Conservation (phyloP, 2,888 invertebrate species). For the Cancer borealis region DNA sequence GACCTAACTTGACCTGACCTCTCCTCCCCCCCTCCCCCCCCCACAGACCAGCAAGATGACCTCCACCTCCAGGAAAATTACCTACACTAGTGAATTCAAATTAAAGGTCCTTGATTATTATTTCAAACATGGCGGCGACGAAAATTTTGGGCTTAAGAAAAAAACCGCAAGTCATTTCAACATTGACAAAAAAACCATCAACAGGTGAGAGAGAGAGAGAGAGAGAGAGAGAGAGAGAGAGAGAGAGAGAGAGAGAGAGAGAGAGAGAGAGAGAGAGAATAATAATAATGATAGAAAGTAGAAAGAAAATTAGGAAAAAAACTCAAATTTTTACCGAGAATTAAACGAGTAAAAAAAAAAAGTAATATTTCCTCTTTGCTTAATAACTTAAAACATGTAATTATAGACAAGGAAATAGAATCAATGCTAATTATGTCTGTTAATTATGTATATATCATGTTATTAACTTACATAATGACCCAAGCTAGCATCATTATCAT, state of each 20-base stretch:
- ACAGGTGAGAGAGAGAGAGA: constrained; percentile 64
- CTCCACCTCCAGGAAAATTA: constrained; percentile 67
- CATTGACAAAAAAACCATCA: constrained; percentile 77
- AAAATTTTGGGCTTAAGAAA: constrained; percentile 75
- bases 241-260: neutral
- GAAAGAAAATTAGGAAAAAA: too few relatives aligned
- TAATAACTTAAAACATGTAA: too few relatives aligned
- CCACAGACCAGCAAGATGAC: constrained; percentile 17
- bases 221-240: neutral
- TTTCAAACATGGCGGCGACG: constrained; percentile 76
- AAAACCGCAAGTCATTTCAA: constrained; percentile 75
- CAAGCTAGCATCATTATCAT: too few relatives aligned
- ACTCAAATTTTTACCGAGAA: too few relatives aligned
- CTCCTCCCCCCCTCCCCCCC: neutral
- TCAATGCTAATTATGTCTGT: too few relatives aligned
- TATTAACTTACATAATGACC: too few relatives aligned
- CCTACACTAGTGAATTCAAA: constrained; percentile 75
- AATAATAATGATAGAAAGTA: neutral
- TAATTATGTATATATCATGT: too few relatives aligned
- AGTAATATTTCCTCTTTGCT: too few relatives aligned
- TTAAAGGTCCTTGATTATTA: constrained; percentile 76
- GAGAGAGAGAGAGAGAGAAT: neutral
- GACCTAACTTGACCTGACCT: neutral
- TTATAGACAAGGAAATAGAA: too few relatives aligned
- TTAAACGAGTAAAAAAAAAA: too few relatives aligned